phyloP scores from a whole-genome alignment of 2,797 vertebrate species.

The Scolopax bukidnonensis region DNA sequence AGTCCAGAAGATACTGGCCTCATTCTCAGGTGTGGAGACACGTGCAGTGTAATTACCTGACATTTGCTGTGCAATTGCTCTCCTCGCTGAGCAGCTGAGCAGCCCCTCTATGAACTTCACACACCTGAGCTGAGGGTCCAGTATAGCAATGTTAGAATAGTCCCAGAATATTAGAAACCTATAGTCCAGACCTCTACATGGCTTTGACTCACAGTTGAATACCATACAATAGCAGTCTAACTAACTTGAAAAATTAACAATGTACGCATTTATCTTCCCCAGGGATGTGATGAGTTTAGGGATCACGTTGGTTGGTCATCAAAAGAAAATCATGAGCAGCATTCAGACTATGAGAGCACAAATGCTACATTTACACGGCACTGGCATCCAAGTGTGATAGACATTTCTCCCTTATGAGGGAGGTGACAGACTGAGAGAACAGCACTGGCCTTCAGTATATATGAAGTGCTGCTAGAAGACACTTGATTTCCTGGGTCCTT shows the following conservation, averaged over 20 bases:
- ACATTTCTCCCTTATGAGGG: conserved; percentile 74
- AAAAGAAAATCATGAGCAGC: conserved; percentile 99
- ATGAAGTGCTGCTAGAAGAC: conserved; percentile 84
- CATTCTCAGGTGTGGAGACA: neutral
- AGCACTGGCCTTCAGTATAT: conserved; percentile 82
- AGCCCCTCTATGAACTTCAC: neutral
- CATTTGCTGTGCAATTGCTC: neutral
- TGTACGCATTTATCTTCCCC: conserved; percentile 72
- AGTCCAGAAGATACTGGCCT: neutral
- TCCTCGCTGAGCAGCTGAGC: neutral
- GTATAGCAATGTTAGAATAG: neutral
- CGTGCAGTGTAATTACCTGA: neutral
- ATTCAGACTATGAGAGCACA: conserved; percentile 99
- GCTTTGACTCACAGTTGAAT: conserved; percentile 60
- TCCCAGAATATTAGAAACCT: neutral
- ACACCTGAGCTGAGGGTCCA: neutral
- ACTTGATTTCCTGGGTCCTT: conserved; percentile 81
- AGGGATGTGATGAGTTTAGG: conserved; percentile 99
- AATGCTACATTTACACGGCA: conserved; percentile 97
- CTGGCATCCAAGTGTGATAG: conserved; percentile 96
- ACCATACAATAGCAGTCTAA: conserved; percentile 37
- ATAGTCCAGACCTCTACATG: neutral
- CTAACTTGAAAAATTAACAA: conserved; percentile 65
- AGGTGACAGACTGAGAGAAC: conserved; percentile 80
- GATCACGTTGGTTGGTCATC: conserved; percentile 97